Percentiles rank a stretch among this genome's conserved stretches.
phyloP scores from a whole-genome alignment of 2,797 vertebrate genomes.

The Hipposideros larvatus region DNA sequence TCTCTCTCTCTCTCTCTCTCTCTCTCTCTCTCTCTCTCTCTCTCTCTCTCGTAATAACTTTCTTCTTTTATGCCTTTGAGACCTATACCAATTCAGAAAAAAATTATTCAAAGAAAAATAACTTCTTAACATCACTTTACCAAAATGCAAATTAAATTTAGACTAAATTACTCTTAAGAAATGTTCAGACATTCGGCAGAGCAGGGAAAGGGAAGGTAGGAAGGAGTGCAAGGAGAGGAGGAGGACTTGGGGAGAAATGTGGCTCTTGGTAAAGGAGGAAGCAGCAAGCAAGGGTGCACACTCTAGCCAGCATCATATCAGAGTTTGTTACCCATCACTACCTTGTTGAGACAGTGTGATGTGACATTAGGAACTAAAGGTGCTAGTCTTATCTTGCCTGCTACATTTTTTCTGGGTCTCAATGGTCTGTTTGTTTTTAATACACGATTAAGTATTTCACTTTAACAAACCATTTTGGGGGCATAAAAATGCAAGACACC shows the following conservation, averaged over 20 bases:
- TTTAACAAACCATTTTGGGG: neutral
- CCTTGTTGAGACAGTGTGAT: neutral
- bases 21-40: neutral
- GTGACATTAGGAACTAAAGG: slow-evolving; percentile 4
- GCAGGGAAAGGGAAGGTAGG: neutral
- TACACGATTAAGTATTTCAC: neutral
- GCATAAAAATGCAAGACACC: slow-evolving; percentile 27
- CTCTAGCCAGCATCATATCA: neutral
- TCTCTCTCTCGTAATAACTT: neutral
- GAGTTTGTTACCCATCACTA: neutral
- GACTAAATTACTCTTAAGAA: slow-evolving; percentile 27
- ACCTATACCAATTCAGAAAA: slow-evolving; percentile 23
- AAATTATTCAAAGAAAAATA: neutral
- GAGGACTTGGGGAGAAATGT: neutral
- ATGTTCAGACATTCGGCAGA: neutral
- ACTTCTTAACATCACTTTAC: slow-evolving; percentile 12
- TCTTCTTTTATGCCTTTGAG: slow-evolving; percentile 36
- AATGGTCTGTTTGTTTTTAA: slow-evolving; percentile 8
- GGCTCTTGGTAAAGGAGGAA: neutral
- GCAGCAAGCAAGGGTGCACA: neutral
- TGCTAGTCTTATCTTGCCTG: neutral
- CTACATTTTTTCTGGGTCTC: neutral
- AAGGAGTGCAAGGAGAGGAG: neutral
- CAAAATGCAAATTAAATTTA: slow-evolving; percentile 33
- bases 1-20: neutral